These are phyloP conservation scores for Aphelocoma californica DNA, from an alignment of 2,797 vertebrate genomes.

Conservation along the genomic window DNA sequence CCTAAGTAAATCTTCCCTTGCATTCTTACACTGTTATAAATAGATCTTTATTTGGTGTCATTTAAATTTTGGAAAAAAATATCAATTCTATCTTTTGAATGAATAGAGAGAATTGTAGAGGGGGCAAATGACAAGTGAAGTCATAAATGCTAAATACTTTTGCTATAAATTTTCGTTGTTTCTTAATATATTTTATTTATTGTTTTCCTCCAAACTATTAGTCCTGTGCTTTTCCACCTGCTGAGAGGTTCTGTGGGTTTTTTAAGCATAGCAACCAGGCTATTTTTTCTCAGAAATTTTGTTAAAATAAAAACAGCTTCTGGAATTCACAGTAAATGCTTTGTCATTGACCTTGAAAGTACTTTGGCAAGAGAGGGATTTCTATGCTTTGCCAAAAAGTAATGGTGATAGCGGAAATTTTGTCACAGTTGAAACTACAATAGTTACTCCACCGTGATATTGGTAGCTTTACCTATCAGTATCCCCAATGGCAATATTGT, in stretches of 20 bases:
- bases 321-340: conserved; percentile 13
- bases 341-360: conserved; percentile 35
- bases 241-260: neutral
- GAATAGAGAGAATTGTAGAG: neutral
- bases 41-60: neutral
- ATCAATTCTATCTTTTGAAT: neutral
- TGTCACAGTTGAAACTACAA: neutral
- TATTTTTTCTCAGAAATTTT: conserved; percentile 24
- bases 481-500: neutral
- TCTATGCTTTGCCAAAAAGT: conserved; percentile 10
- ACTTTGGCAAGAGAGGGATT: conserved; percentile 31
- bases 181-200: neutral
- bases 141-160: neutral
- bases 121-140: neutral
- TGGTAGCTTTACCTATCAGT: neutral
- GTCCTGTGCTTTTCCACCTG: neutral
- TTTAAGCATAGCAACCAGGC: neutral
- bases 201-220: neutral
- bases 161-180: neutral
- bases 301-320: conserved; percentile 18
- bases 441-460: neutral
- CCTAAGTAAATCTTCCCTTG: conserved; percentile 5
- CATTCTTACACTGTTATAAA: neutral
- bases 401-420: conserved; percentile 19
- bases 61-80: neutral